A percentile compares a stretch with the other conserved stretches of the same genome.
phyloP scores from a whole-genome alignment of 2,113 vertebrate species.

The Dipodomys spectabilis region DNA sequence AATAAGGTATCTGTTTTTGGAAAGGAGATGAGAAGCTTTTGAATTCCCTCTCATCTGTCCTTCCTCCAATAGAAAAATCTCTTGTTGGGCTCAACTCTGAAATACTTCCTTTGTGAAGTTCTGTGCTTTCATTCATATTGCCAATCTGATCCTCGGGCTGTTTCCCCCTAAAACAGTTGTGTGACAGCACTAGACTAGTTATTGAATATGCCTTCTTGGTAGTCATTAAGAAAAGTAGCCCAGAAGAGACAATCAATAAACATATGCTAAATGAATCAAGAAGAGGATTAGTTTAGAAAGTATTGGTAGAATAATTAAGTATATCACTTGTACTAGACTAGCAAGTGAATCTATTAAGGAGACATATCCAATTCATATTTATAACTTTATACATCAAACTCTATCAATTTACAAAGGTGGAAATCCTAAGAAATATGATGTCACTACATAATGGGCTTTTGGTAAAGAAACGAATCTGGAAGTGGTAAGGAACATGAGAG shows the following conservation, averaged over 20 bases:
- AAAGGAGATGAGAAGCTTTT: not conserved
- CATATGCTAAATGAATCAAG: conserved; percentile 37
- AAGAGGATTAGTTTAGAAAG: not conserved
- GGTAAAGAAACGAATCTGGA: not conserved
- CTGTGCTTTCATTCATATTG: conserved; percentile 9
- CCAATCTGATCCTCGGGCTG: not conserved
- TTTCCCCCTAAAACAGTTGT: not conserved
- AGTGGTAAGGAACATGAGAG: not conserved
- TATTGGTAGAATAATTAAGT: not conserved
- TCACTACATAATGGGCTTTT: not conserved
- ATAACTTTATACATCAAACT: not conserved
- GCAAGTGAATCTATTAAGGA: not conserved
- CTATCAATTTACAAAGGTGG: not conserved
- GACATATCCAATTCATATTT: not conserved
- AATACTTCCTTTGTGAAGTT: conserved; percentile 12
- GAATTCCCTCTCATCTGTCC: not conserved
- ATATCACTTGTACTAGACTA: not conserved
- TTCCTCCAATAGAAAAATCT: not conserved
- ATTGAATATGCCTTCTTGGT: not conserved
- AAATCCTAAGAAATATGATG: not conserved
- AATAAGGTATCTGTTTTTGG: not conserved
- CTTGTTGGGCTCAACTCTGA: not conserved
- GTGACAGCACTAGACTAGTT: not conserved
- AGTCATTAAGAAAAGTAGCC: not conserved
- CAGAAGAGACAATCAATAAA: not conserved